Evolutionary conservation across 2,797 vertebrate genomes (phyloP), one percentile per base, ranked within the genome.

Genomic region (Passerculus sandwichensis): DNA sequence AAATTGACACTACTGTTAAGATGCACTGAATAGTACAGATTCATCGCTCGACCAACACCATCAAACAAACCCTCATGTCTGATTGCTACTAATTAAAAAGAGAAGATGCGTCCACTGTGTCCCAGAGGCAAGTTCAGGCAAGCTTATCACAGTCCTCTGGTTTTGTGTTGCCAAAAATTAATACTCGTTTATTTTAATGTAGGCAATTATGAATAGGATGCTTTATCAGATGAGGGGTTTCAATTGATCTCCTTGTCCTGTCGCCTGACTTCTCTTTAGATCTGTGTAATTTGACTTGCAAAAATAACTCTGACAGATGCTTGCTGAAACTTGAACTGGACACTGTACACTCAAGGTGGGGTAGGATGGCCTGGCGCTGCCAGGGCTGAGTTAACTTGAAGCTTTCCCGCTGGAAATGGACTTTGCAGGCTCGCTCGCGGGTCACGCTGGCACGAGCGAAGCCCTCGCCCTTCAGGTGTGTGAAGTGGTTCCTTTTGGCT

Each of bases 71-170:
- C 84, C 93, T 93, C 57, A 29, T 90, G 97, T 97, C 96, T 98
- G 97, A 97, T 97, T 97, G 87, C 89, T 95, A 77, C 96, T 98
- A 97, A 98, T 98, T 98, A 97, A 98, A 98, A 97, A 91, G 97
- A 97, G 97, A 97, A 96, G 96, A 96, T 94, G 93, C 34, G 85
- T 96, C 96, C 97, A 97, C 96, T 92, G 81, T 92, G 77, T 96
- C 97, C 96, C 92, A 70, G 89, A 97, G 97, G 97, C 97, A 95
- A 97, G 97, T 97, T 97, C 91, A 95, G 96, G 96, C 96, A 96
- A 93, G 92, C 91, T 97, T 97, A 97, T 97, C 90, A 7, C 97
- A 98, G 98, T 98, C 97, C 97, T 97, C 98, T 96, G 98, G 91
- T 97, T 97, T 93, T 95, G 88, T 94, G 90, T 96, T 97, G 85